Evolutionary conservation across 1,140 invertebrate genomes (phyloP).

Genomic region (Macrosteles quadrilineatus): DNA sequence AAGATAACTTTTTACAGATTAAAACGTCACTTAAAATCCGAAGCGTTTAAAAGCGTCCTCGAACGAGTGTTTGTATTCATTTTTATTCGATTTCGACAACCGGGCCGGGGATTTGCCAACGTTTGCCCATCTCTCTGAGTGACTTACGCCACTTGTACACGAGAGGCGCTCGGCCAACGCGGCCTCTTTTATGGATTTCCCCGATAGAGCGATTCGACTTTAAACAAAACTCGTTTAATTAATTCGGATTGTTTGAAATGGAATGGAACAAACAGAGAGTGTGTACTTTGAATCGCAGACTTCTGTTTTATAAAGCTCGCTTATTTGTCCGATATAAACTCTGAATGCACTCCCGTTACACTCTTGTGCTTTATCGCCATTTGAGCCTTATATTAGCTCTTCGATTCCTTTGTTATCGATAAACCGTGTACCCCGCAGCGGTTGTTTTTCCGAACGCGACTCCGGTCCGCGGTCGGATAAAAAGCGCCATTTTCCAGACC

Average conservation of each 20-base stretch:
- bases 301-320: conserved; percentile 24
- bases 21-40: conserved; percentile 4
- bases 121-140: neutral
- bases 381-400: neutral
- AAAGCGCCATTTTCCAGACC: conserved; percentile 8
- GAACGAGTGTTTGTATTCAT: conserved; percentile 1
- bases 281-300: conserved; percentile 22
- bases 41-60: conserved; percentile 22
- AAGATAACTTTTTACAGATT: conserved; percentile 1
- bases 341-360: neutral
- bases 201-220: conserved; percentile 24
- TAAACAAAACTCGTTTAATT: conserved; percentile 32
- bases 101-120: conserved; percentile 15
- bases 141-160: neutral
- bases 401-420: conserved; percentile 7
- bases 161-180: neutral
- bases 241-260: conserved; percentile 31
- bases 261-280: conserved; percentile 18
- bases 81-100: neutral
- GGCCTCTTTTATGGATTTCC: conserved; percentile 27
- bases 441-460: neutral
- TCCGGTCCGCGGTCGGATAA: neutral
- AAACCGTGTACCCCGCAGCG: conserved; percentile 9
- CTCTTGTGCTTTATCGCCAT: conserved; percentile 22
- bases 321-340: neutral